phyloP scores from a whole-genome alignment of 2,113 vertebrate species.

The Haemorhous mexicanus region DNA sequence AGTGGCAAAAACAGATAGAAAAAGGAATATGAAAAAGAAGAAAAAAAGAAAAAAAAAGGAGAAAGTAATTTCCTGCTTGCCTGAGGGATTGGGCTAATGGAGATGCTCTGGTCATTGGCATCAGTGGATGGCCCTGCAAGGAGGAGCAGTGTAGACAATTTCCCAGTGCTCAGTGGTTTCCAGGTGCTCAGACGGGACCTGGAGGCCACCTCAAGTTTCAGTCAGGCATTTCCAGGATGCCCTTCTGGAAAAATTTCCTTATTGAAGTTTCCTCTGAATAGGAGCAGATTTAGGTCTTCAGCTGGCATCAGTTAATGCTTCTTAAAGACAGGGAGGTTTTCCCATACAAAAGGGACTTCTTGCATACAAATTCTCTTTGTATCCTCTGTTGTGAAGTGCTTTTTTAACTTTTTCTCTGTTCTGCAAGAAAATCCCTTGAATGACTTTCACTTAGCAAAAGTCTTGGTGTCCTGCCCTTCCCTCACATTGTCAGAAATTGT shows the following conservation, averaged over 20 bases:
- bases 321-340: neutral
- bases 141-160: neutral
- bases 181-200: neutral
- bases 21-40: neutral
- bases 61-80: neutral
- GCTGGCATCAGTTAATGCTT: neutral
- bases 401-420: neutral
- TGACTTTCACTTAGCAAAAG: neutral
- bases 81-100: neutral
- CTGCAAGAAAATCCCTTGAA: neutral
- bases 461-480: neutral
- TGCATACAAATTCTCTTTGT: neutral
- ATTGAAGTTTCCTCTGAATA: neutral
- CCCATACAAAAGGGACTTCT: neutral
- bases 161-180: neutral
- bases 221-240: neutral
- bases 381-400: rapidly evolving
- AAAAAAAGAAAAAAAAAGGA: neutral
- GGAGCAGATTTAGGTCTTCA: neutral
- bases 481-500: neutral
- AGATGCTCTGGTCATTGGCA: neutral
- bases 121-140: neutral
- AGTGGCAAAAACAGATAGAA: neutral
- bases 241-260: neutral
- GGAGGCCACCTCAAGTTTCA: neutral